Evolutionary conservation across 2,113 vertebrate species (phyloP), one percentile per base, ranked within the genome.

Genomic region (Bos taurus): DNA sequence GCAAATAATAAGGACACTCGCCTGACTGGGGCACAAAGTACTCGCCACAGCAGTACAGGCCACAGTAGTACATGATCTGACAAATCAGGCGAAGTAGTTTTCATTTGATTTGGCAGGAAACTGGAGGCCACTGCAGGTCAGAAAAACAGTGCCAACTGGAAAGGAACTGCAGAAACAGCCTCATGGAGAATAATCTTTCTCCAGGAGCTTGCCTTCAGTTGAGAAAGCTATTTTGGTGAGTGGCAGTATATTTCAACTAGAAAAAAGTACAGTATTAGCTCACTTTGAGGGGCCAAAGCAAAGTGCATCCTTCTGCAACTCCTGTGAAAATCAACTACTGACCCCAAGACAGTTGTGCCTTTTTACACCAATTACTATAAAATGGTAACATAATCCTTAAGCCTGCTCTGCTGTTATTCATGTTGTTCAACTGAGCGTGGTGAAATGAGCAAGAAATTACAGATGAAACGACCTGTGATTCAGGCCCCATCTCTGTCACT

Each of bases 21-120:
- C 25, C 33, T 71, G 67, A 81, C 8, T 54, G 23, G 23, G 60
- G 17, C 64, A 74, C 2, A 46, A 7, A 17, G 6, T 48, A 48
- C 33, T 86, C 0, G 5, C 11, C 86, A 56, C 67, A 71, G 67
- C 62, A 81, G 60, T 90, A 48, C 2, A 86, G 71, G 33, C 56
- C 86, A 52, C 8, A 14, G 43, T 5, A 90, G 57, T 64, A n/a
- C 12, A 93, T 26, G 25, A 74, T 74, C 57, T 88, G 48, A 91
- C 14, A 94, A 54, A 93, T 15, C 7, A 74, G 13, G 81, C n/a
- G 28, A 89, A 94, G 30, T 57, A 40, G 59, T 85, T 96, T 82
- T 88, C 5, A 93, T 78, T 92, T 90, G 60, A 91, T 62, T 86
- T 46, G 50, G 16, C 46, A 85, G 81, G 88, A 95, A 97, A 95